Base-by-base conservation (phyloP, 2,797 vertebrate species). In the Diglossa cyanea region DNA sequence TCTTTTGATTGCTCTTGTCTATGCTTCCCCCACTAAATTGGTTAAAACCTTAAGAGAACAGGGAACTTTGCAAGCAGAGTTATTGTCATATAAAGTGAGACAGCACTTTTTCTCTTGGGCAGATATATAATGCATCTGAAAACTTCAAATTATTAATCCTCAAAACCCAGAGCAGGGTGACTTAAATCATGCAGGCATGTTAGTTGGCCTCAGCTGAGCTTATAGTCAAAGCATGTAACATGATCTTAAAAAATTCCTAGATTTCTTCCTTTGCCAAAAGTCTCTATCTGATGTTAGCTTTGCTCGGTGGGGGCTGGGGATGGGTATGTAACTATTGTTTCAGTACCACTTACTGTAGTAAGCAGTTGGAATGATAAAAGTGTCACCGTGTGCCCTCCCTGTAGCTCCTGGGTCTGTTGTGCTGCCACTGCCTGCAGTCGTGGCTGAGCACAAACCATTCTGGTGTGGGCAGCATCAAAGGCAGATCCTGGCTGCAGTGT, bases 381-480 rank as follows among this genome's bases (percentile, higher is more conserved):
- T 9, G 2, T 76, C 35, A 13, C 74, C 10, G 3, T 21, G 1
- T 74, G 24, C n/a, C 54, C 81, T 81, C n/a, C 3, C n/a, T 75
- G 0, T 24, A n/a, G 48, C 55, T 63, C 60, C 13, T 44, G 0
- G 0, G 44, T 60, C 17, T n/a, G 12, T 66, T 39, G 30, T 47
- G 71, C 63, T 79, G 50, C 70, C 1, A 0, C 60, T 62, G 55
- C 63, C 67, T 54, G 30, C 74, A 31, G 63, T 61, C 60, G 19
- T 71, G 60, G 48, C 37, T 63, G 37, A 71, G 20, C n/a, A 12
- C 37, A 35, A 23, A 17, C 39, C 24, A 3, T 47, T 50, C 21
- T 31, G 39, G 12, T 11, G 8, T 40, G 63, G 45, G 8, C 39
- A 84, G 73, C 40, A 40, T 61, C 80, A 23, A 30, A 48, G 70